Base-by-base conservation (phyloP, 2,797 vertebrate species). In the Sphaeramia orbicularis region DNA sequence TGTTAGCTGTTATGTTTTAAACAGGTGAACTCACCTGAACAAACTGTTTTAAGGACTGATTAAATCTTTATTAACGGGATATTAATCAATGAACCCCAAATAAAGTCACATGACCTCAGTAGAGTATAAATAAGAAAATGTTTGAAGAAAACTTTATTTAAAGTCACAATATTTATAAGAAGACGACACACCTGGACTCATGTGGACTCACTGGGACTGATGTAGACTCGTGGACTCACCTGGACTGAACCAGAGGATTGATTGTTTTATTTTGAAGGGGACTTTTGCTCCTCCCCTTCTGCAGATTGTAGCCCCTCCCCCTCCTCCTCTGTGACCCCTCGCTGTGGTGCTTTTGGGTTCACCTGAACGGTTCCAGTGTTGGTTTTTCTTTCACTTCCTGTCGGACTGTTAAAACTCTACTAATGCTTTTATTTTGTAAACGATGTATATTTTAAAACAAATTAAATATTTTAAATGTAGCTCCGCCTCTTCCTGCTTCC, bases 381-480 rank as follows among this genome's bases (percentile, higher is more conserved):
- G 32, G 52, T 65, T 40, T 44, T 74, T 54, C 27, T 77, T 62
- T 75, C 80, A 85, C 76, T 87, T 85, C 74, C 76, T 87, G 61
- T 86, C 57, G 30, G 60, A 97, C 94, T 96, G 95, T 97, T 97
- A 96, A 94, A 90, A 89, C 92, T 93, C 88, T 87, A 92, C 87
- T 94, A 93, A 93, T 87, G 80, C 93, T 87, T 92, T 94, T 94
- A 95, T 96, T 96, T 95, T 95, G 95, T 98, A 96, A 96, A 95
- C 90, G 84, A 93, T 95, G 94, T 95, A 95, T 97, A 98, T 98
- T 98, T 98, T 97, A 96, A 97, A 95, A 93, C 82, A 95, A 92
- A 90, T 90, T 96, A 96, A 96, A 97, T 97, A 97, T 98, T 98
- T 99, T 97, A 97, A 96, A 95, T 81, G 60, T 95, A 89, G 18